Base-by-base conservation (phyloP, 2,888 invertebrate species). In the Limnephilus lunatus region DNA sequence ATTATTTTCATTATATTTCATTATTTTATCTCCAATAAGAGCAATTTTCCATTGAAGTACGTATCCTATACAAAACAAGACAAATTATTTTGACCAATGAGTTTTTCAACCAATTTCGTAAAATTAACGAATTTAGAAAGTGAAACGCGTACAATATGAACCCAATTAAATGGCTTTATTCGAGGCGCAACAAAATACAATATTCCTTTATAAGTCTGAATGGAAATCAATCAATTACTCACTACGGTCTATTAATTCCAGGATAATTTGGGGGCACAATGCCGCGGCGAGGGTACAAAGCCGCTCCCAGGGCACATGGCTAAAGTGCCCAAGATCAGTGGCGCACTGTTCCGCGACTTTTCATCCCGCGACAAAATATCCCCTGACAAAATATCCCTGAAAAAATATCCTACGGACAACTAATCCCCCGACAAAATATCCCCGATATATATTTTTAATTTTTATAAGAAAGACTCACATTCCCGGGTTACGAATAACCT, bases 151-250 rank as follows among this genome's bases (percentile, higher is more conserved):
- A 68, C 68, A 68, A 25, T 68, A 68, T n/a, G 19, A 68, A 68
- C n/a, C n/a, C 68, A n/a, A 68, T 68, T 68, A 68, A 68, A 68
- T 25, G n/a, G 25, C 68, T n/a, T 68, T 68, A 68, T 68, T 68
- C 68, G 68, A 68, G 68, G 68, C 68, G 39, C 31, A 83, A 32
- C 35, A 35, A 83, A 83, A 83, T 35, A 83, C 39, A 83, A 32
- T 25, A 35, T 83, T 35, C 83, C 83, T 25, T 31, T 15, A 83
- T 11, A 12, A 35, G 15, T 4, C 30, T 86, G 87, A 68, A 87
- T 87, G 31, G 32, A 68, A 68, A 81, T 89, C 88, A 89, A 89
- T 89, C 88, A 89, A 89, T 89, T 89, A 89, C 44, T 35, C 88
- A 89, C 80, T 89, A 35, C 35, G 35, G 25, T 30, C 32, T 89